Evolutionary conservation across 2,113 vertebrate genomes (phyloP), one percentile per base, ranked within the genome.

Genomic region (Chelonoidis abingdonii): DNA sequence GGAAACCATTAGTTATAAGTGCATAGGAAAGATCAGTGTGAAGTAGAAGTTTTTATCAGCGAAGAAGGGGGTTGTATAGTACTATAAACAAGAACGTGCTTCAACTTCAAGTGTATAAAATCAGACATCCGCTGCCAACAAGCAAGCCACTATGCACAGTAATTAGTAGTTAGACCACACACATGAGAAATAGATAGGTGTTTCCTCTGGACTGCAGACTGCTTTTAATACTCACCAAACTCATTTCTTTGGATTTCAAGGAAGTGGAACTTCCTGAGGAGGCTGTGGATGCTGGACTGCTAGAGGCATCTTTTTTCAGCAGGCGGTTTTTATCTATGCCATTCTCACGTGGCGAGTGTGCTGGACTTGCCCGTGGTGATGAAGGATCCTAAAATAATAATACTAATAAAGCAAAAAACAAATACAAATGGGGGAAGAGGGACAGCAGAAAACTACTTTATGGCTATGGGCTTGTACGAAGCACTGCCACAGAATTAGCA

Each of bases 171-270:
- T 47, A 83, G 22, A 81, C n/a, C 35, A 87, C 19, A 44, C 13
- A 84, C 29, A 47, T 57, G 81, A n/a, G 11, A 94, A 31, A 0
- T 27, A 76, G 24, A 76, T 27, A 78, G 76, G 1, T 2, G 49
- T 56, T 44, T 88, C n/a, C 38, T 57, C 24, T 10, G 22, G n/a
- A 69, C 35, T 85, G 86, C n/a, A n/a, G 47, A 35, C 21, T 56
- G 35, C 59, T 78, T 62, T 52, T 27, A 93, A 72, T 69, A 97
- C 98, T 78, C 89, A 99, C 99, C 98, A 99, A 96, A 93, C 97
- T 98, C 78, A 99, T 98, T 98, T 99, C 99, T 98, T 99, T 99
- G 96, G 98, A 99, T 97, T 99, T 99, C 90, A 98, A 97, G 56
- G 99, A 99, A 87, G 98, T 94, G 5, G 98, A 99, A 94, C 99